Conservation (phyloP, 2,888 invertebrate genomes). For the Tuberolachnus salignus region DNA sequence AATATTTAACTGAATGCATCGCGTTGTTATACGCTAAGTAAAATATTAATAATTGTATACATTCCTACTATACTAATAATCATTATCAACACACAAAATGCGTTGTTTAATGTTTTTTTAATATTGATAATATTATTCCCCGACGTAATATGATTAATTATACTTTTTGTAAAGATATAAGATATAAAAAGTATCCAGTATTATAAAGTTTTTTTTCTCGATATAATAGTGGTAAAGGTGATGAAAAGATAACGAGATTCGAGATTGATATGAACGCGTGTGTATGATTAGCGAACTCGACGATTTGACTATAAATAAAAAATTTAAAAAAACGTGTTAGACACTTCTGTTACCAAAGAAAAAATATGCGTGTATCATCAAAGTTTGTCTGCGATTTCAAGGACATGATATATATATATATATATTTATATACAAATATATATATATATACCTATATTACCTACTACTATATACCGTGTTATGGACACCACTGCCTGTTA, state of each 20-base stretch:
- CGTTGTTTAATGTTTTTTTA: too few species aligned
- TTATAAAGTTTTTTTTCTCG: not conserved
- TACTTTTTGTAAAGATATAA: too few species aligned
- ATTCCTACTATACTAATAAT: too few species aligned
- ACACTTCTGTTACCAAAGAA: conserved; percentile 12
- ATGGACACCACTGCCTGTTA: conserved; percentile 41
- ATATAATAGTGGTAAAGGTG: not conserved
- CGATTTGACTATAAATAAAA: not conserved
- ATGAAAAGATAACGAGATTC: not conserved
- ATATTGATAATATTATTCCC: too few species aligned
- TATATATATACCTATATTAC: too few species aligned
- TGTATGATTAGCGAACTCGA: not conserved
- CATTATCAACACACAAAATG: too few species aligned
- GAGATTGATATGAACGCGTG: not conserved
- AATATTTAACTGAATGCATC: too few species aligned
- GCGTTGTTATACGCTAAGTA: too few species aligned
- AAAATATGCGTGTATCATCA: conserved; percentile 15
- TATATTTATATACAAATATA: too few species aligned
- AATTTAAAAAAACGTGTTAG: not conserved
- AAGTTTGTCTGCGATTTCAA: conserved; percentile 47
- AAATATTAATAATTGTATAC: too few species aligned
- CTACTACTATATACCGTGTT: conserved; percentile 8
- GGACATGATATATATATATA: conserved; percentile 22
- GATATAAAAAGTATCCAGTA: too few species aligned
- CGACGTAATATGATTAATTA: too few species aligned